phyloP scores from a whole-genome alignment of 2,888 invertebrate genomes.

The Galeruca laticollis region DNA sequence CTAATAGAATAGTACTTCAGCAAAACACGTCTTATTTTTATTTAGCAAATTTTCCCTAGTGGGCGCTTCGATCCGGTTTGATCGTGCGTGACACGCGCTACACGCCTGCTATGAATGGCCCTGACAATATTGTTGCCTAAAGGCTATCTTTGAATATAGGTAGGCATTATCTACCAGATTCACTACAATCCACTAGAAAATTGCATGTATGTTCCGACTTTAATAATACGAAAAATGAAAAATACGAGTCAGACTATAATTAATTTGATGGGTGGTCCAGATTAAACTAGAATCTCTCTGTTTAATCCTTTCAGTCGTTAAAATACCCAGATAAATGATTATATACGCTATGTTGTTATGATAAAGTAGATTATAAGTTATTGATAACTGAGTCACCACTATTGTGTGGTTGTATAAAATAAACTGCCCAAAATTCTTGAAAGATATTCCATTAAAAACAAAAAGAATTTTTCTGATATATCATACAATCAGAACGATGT shows the following conservation, averaged over 20 bases:
- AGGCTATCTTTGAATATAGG: constrained; percentile 35
- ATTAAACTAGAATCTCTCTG: constrained; percentile 26
- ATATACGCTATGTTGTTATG: constrained; percentile 6
- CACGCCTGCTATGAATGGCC: constrained; percentile 11
- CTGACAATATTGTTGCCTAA: constrained; percentile 28
- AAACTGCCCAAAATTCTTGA: background rate
- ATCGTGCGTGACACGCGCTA: constrained; percentile 8
- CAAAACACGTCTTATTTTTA: background rate
- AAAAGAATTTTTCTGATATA: too few relatives aligned
- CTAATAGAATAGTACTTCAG: background rate
- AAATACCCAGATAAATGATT: constrained; percentile 18
- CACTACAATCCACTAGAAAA: constrained; percentile 34
- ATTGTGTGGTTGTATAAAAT: constrained; percentile 2
- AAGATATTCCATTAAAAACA: background rate
- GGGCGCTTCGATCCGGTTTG: background rate
- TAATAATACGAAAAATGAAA: constrained; percentile 35
- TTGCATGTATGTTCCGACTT: constrained; percentile 33
- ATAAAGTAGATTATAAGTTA: constrained; percentile 13
- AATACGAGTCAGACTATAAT: constrained; percentile 36
- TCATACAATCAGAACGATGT: too few relatives aligned
- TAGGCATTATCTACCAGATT: constrained; percentile 38
- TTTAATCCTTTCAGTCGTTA: constrained; percentile 22
- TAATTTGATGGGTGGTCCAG: constrained; percentile 37
- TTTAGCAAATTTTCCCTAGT: background rate
- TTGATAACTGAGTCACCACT: constrained; percentile 7